Conservation (phyloP, 2,113 vertebrate species). For the Blennius ocellaris region DNA sequence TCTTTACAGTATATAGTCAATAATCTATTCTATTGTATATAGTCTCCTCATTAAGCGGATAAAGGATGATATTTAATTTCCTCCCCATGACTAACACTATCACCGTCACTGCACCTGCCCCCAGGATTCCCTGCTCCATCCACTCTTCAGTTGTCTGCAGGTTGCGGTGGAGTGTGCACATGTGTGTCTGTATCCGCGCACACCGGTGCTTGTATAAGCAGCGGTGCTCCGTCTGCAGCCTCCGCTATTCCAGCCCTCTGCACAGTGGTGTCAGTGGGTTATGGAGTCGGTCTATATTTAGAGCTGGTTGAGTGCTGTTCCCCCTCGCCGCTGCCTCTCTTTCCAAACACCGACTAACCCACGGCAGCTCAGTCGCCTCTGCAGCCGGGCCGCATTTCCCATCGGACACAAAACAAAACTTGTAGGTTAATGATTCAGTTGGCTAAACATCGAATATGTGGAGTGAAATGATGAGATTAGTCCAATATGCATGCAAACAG, state of each 20-base stretch:
- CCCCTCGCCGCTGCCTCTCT: conserved; percentile 4
- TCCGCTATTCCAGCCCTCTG: conserved; percentile 13
- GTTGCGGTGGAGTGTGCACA: background rate
- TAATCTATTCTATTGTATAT: no score
- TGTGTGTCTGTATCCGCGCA: background rate
- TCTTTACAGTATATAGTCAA: no score
- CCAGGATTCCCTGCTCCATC: background rate
- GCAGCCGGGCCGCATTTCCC: conserved; percentile 5
- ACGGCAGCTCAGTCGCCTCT: background rate
- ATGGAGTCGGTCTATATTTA: conserved; percentile 66
- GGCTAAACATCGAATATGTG: background rate
- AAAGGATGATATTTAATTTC: background rate
- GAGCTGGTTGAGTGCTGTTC: conserved; percentile 20
- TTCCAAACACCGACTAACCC: conserved; percentile 18
- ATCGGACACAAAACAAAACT: background rate
- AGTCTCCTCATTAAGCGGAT: background rate
- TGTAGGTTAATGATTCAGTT: no score
- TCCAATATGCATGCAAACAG: background rate
- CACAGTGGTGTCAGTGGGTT: conserved; percentile 50
- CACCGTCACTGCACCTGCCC: background rate
- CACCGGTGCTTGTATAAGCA: conserved; percentile 12
- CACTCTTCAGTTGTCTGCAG: background rate
- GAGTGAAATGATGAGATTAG: background rate
- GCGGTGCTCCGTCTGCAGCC: background rate
- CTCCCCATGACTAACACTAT: background rate